These are phyloP conservation scores for Lepidocyrtinus sp. DNA, from an alignment of 2,888 invertebrate species.

Conservation along the genomic window DNA sequence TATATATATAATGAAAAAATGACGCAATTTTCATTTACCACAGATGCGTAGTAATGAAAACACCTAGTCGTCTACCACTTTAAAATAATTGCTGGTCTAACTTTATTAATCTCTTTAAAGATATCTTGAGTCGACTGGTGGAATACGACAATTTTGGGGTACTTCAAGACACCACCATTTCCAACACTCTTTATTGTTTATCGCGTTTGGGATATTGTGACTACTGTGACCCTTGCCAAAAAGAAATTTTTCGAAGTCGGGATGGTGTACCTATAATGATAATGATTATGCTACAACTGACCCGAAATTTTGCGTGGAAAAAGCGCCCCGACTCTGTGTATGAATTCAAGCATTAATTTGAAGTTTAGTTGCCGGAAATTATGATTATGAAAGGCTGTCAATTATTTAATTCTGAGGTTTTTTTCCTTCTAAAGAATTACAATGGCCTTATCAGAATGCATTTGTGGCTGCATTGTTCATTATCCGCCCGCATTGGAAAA, in stretches of 20 bases:
- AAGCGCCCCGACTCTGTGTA: not conserved
- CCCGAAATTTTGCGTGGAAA: not conserved
- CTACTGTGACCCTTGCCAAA: slow-evolving; percentile 52
- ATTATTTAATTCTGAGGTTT: not conserved
- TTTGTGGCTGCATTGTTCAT: slow-evolving; percentile 59
- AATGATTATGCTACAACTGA: slow-evolving; percentile 44
- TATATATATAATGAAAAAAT: too few relatives aligned
- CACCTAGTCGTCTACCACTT: too few relatives aligned
- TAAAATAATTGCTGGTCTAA: slow-evolving; percentile 1
- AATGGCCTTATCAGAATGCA: slow-evolving; percentile 62
- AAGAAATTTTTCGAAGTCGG: slow-evolving; percentile 48
- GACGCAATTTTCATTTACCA: not conserved
- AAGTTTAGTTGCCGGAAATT: not conserved
- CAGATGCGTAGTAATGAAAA: too few relatives aligned
- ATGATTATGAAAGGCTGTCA: not conserved
- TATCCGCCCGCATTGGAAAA: slow-evolving; percentile 61
- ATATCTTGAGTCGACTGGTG: slow-evolving; percentile 40
- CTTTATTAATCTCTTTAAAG: slow-evolving; percentile 30
- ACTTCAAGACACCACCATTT: slow-evolving; percentile 52
- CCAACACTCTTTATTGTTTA: slow-evolving; percentile 56
- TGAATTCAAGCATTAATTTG: not conserved
- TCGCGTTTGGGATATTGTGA: slow-evolving; percentile 56
- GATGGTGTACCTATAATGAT: slow-evolving; percentile 63
- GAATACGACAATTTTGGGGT: slow-evolving; percentile 43
- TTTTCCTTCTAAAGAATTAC: slow-evolving; percentile 49